phyloP scores from a whole-genome alignment of 2,113 vertebrate genomes.

The Circaetus gallicus region DNA sequence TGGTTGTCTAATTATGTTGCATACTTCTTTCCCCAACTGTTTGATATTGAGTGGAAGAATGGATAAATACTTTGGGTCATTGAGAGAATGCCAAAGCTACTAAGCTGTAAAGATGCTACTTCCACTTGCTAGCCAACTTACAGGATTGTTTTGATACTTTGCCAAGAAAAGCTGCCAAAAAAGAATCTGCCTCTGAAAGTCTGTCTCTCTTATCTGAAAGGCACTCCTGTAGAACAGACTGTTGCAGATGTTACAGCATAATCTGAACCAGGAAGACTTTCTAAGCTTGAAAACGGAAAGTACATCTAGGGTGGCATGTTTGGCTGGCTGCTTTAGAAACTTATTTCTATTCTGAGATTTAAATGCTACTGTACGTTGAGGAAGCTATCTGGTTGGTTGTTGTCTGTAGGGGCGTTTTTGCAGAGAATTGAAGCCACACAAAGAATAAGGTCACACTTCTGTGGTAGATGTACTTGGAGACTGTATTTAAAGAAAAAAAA shows the following conservation, averaged over 20 bases:
- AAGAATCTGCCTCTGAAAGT: background rate
- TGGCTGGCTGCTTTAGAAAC: background rate
- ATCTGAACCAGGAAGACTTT: background rate
- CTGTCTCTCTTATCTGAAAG: slow-evolving; percentile 8
- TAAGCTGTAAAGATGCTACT: slow-evolving; percentile 34
- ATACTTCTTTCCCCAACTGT: background rate
- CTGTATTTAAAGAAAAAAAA: background rate
- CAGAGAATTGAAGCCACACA: background rate
- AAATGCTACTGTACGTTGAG: background rate
- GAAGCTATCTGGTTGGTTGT: background rate
- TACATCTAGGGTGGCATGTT: background rate
- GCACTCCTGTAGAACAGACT: background rate
- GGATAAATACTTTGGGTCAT: slow-evolving; percentile 1
- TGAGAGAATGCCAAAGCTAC: slow-evolving; percentile 27
- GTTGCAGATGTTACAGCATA: background rate
- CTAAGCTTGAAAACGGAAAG: background rate
- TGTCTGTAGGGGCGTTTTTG: background rate
- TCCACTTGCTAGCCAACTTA: slow-evolving; percentile 5
- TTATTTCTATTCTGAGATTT: background rate
- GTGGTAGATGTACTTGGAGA: background rate
- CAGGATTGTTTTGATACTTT: background rate
- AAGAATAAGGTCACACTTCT: background rate
- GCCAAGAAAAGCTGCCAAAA: slow-evolving; percentile 28
- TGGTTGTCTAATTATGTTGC: background rate
- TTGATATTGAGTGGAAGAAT: background rate